A percentile compares a stretch with the other conserved stretches of the same genome.
phyloP scores from a whole-genome alignment of 64 coral and sea anemone genomes.

The Pachyseris speciosa region DNA sequence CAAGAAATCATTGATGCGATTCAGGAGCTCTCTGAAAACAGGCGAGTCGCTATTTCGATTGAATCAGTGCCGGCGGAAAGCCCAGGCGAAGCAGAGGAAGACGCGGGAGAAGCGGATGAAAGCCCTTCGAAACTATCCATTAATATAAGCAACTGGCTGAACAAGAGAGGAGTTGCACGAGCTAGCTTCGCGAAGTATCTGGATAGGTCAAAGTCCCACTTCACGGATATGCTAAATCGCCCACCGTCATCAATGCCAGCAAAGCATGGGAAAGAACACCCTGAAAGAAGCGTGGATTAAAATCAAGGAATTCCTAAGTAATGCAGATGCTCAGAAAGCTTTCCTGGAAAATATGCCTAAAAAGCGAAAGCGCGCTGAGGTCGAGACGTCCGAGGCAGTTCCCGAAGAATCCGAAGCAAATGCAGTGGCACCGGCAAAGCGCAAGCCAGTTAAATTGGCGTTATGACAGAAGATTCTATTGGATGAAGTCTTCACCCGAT shows the following conservation, averaged over 20 bases:
- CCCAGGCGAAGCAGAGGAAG: neutral
- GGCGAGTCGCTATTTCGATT: neutral
- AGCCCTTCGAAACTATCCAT: neutral
- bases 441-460: neutral
- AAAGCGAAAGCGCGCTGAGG: neutral
- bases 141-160: neutral
- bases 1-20: neutral
- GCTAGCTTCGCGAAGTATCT: neutral
- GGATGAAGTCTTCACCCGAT: neutral
- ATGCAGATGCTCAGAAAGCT: conserved; percentile 2
- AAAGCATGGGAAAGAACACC: neutral
- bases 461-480: neutral
- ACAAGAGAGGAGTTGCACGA: neutral
- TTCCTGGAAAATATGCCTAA: neutral
- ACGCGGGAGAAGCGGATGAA: neutral
- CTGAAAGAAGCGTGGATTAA: neutral
- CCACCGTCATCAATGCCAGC: neutral
- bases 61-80: neutral
- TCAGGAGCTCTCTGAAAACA: neutral
- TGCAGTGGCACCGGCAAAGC: neutral
- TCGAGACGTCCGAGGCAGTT: neutral
- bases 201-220: conserved; percentile 1
- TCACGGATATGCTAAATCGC: neutral
- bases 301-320: neutral
- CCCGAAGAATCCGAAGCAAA: neutral